phyloP scores from a whole-genome alignment of 2,113 vertebrate genomes.

The Chionis minor region DNA sequence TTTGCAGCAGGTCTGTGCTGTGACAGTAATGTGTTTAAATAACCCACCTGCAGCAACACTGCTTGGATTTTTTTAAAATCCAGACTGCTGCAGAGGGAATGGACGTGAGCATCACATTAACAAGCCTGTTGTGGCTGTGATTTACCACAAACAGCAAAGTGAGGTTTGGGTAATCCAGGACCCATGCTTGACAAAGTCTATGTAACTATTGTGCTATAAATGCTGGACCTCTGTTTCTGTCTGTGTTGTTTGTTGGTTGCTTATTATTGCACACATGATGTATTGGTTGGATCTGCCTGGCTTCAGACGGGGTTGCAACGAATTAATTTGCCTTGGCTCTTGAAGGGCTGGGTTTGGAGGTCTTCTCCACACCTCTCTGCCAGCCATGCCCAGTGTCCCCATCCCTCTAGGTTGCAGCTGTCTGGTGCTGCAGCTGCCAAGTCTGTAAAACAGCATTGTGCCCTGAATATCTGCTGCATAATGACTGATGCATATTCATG shows the following conservation, averaged over 20 bases:
- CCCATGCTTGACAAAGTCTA: not conserved
- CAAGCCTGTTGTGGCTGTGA: not conserved
- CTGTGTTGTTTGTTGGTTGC: not conserved
- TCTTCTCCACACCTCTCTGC: not conserved
- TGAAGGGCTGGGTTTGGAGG: not conserved
- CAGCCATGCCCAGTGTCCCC: not conserved
- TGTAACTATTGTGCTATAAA: accelerated
- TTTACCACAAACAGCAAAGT: not conserved
- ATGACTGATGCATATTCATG: not conserved
- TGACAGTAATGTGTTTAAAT: not conserved
- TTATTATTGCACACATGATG: not conserved
- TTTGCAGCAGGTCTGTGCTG: not conserved
- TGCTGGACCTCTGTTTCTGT: not conserved
- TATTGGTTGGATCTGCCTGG: not conserved
- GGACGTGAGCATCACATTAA: not conserved
- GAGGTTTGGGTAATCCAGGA: not conserved
- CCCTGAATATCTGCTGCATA: not conserved
- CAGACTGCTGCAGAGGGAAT: not conserved
- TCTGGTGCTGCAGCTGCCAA: not conserved
- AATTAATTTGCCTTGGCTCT: not conserved
- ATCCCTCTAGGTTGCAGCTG: not conserved
- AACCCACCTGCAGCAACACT: not conserved
- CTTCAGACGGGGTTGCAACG: not conserved
- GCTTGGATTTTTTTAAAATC: not conserved
- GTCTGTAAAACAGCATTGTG: not conserved